A percentile compares a stretch with the other conserved stretches of the same genome.
Conservation (phyloP, 2,888 invertebrate genomes). For the Eurytoma californica region DNA sequence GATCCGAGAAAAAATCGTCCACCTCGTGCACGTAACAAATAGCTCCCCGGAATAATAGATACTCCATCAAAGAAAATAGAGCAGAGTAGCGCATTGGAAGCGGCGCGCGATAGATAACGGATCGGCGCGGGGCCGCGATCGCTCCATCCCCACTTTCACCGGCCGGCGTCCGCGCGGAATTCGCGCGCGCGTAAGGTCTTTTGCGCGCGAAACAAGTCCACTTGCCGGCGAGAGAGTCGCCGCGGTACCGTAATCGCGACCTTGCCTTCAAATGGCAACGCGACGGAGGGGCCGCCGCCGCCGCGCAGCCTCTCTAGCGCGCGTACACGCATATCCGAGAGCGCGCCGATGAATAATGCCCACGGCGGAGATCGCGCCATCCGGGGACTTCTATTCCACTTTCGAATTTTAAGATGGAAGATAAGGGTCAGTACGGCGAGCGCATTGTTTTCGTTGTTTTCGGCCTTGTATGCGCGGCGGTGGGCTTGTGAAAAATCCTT, state of each 20-base stretch:
- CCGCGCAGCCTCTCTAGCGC: neutral
- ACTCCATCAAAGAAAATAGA: neutral
- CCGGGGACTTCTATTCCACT: too few species aligned
- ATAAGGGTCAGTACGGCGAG: too few species aligned
- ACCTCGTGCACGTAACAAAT: neutral
- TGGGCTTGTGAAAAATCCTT: too few species aligned
- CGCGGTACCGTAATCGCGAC: constrained; percentile 70
- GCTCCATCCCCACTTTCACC: constrained; percentile 6
- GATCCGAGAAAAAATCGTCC: too few species aligned
- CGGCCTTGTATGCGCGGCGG: too few species aligned
- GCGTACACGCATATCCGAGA: neutral
- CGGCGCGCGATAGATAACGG: neutral
- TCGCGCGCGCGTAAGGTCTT: constrained; percentile 40
- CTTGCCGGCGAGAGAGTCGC: constrained; percentile 17
- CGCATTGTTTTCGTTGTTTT: too few species aligned
- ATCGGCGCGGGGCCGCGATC: neutral
- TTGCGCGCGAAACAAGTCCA: constrained; percentile 40
- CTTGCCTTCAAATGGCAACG: constrained; percentile 66
- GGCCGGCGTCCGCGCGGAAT: neutral
- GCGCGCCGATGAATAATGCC: neutral
- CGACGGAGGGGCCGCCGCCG: constrained; percentile 4
- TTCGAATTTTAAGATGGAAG: too few species aligned
- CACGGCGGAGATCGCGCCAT: neutral
- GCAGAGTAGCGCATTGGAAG: too few species aligned
- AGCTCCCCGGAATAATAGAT: neutral